Evolutionary conservation across 2,797 vertebrate genomes (phyloP).

Genomic region (Gymnopithys bicolor): DNA sequence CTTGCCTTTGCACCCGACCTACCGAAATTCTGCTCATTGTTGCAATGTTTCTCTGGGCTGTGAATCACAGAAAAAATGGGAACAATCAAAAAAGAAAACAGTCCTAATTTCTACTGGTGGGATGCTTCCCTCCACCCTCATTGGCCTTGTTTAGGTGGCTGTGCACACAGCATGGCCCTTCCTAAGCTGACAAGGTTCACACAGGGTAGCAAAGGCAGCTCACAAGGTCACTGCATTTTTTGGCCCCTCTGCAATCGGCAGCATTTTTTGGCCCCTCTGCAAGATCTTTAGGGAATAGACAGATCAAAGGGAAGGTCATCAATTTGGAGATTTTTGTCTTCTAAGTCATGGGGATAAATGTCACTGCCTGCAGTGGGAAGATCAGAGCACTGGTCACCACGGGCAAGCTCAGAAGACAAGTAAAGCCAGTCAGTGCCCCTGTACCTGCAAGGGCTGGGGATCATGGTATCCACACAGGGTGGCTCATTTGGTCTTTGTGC

Average conservation of each 20-base stretch:
- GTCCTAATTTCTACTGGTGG: not conserved
- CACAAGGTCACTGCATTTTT: not conserved
- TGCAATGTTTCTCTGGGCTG: constrained; percentile 14
- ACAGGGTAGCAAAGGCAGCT: not conserved
- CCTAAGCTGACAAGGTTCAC: not conserved
- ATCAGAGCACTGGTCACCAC: fast-evolving
- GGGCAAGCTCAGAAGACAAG: not conserved
- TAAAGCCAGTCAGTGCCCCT: fast-evolving
- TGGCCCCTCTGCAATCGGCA: fast-evolving
- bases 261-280: fast-evolving
- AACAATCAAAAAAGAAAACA: constrained; percentile 46
- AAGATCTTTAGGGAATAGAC: not conserved
- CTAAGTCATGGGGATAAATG: not conserved
- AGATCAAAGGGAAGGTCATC: not conserved
- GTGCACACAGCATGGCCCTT: not conserved
- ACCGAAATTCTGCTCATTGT: constrained; percentile 16
- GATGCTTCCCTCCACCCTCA: not conserved
- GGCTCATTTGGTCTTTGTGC: not conserved
- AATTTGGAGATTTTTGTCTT: not conserved
- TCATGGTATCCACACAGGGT: fast-evolving
- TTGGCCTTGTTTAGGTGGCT: not conserved
- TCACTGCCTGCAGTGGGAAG: fast-evolving
- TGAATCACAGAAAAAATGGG: constrained; percentile 8
- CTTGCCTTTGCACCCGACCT: not conserved
- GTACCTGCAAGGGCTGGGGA: not conserved